Evolutionary conservation across 2,113 vertebrate species (phyloP).

Genomic region (Podiceps cristatus): DNA sequence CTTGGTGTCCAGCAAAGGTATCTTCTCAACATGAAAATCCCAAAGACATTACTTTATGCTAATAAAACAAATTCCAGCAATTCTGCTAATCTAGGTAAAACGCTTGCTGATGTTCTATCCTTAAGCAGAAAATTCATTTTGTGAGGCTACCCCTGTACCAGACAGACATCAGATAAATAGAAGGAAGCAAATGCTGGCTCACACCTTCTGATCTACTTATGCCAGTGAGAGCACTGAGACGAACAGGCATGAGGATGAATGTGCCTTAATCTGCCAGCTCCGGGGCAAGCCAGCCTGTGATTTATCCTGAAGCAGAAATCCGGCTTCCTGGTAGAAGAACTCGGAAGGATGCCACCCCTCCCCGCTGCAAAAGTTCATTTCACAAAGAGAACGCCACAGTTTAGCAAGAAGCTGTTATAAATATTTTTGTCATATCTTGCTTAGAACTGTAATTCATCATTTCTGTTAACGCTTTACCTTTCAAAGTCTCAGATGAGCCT

Average conservation of each 20-base stretch:
- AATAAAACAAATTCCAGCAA: not conserved
- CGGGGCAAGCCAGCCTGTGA: fast-evolving
- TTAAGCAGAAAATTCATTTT: not conserved
- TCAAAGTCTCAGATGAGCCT: not conserved
- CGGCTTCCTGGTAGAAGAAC: not conserved
- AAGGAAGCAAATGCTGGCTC: not conserved
- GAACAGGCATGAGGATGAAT: not conserved
- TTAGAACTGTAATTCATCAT: not conserved
- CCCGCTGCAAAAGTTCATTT: not conserved
- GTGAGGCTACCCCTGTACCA: not conserved
- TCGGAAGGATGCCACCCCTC: not conserved
- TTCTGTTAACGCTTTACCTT: not conserved
- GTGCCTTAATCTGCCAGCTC: not conserved
- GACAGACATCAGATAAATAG: not conserved
- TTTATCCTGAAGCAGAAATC: not conserved
- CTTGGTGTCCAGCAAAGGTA: not conserved
- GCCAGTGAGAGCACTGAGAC: not conserved
- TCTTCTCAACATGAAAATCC: not conserved
- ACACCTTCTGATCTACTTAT: not conserved
- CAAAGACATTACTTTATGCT: not conserved
- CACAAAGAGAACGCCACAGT: not conserved
- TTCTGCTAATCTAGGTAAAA: not conserved
- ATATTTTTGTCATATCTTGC: not conserved
- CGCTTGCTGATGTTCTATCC: not conserved
- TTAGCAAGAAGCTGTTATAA: not conserved